Conservation (phyloP, 1,140 invertebrate genomes). For the Tetragonula clypearis region DNA sequence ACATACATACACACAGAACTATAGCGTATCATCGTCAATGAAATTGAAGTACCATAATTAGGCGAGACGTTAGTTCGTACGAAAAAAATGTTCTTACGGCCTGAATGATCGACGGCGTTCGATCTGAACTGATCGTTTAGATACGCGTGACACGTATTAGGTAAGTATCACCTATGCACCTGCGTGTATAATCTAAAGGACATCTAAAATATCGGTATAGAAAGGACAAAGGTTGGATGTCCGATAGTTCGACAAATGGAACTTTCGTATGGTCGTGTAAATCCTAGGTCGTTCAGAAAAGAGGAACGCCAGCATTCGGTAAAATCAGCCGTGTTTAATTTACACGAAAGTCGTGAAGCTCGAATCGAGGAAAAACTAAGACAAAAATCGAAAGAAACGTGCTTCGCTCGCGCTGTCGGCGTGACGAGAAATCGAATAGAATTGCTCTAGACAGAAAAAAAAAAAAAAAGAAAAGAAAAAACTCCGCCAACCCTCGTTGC, state of each 20-base stretch:
- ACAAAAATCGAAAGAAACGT: neutral
- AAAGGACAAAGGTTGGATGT: neutral
- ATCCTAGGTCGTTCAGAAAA: conserved; percentile 9
- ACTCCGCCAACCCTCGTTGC: conserved; percentile 14
- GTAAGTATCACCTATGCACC: neutral
- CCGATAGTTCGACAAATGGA: neutral
- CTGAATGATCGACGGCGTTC: conserved; percentile 3
- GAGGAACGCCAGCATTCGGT: neutral
- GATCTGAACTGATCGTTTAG: conserved; percentile 1
- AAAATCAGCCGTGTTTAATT: neutral
- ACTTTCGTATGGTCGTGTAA: neutral
- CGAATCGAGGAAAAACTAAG: neutral
- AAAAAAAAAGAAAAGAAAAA: neutral
- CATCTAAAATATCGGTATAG: neutral
- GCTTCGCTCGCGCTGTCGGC: neutral
- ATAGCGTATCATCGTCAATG: conserved; percentile 35
- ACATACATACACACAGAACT: conserved; percentile 31
- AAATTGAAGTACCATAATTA: conserved; percentile 42
- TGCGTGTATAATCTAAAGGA: neutral
- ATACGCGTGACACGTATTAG: neutral
- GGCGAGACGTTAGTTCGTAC: conserved; percentile 36
- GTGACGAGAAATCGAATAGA: neutral
- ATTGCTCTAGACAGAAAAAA: neutral
- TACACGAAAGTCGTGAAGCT: conserved; percentile 3
- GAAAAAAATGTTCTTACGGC: conserved; percentile 7